Percentiles rank a stretch among this genome's conserved stretches.
phyloP scores from a whole-genome alignment of 2,888 invertebrate species.

The Meta bourneti region DNA sequence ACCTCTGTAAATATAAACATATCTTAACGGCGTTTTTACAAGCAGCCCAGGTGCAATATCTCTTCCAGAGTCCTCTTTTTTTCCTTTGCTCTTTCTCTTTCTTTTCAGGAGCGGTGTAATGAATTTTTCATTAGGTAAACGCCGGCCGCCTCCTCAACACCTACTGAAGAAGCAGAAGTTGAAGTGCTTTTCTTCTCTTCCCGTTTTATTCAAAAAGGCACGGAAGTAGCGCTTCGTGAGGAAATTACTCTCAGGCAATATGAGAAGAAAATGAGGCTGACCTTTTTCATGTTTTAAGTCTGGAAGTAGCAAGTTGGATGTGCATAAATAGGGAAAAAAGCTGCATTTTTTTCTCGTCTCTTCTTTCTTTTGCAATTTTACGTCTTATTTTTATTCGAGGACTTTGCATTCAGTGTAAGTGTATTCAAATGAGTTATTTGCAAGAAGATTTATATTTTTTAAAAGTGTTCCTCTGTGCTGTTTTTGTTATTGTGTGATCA shows the following conservation, averaged over 20 bases:
- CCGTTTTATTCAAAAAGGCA: conserved; percentile 61
- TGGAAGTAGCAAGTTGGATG: conserved; percentile 40
- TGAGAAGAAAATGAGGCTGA: conserved; percentile 64
- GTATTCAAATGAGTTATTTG: conserved; percentile 59
- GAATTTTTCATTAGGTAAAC: conserved; percentile 72
- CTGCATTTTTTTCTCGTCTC: conserved; percentile 22
- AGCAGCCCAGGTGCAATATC: conserved; percentile 43
- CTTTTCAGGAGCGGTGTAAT: conserved; percentile 40
- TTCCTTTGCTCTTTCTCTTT: conserved; percentile 24
- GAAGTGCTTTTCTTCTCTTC: conserved; percentile 42
- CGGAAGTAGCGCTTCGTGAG: conserved; percentile 59
- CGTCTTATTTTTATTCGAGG: conserved; percentile 36
- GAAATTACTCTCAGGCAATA: conserved; percentile 68
- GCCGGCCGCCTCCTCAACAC: conserved; percentile 53
- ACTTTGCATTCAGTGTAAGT: conserved; percentile 61
- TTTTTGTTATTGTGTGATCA: not conserved
- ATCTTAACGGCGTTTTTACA: conserved; percentile 49
- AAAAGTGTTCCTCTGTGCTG: not conserved
- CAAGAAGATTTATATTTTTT: not conserved
- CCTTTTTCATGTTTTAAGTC: conserved; percentile 67
- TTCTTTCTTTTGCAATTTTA: conserved; percentile 21
- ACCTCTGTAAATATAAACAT: conserved; percentile 54
- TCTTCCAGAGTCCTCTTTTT: conserved; percentile 5
- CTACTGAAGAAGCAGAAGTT: conserved; percentile 44
- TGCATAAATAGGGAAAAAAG: conserved; percentile 47